Percentiles rank a stretch among this genome's conserved stretches.
phyloP scores from a whole-genome alignment of 2,888 invertebrate genomes.

The Chrysolina oricalcia region DNA sequence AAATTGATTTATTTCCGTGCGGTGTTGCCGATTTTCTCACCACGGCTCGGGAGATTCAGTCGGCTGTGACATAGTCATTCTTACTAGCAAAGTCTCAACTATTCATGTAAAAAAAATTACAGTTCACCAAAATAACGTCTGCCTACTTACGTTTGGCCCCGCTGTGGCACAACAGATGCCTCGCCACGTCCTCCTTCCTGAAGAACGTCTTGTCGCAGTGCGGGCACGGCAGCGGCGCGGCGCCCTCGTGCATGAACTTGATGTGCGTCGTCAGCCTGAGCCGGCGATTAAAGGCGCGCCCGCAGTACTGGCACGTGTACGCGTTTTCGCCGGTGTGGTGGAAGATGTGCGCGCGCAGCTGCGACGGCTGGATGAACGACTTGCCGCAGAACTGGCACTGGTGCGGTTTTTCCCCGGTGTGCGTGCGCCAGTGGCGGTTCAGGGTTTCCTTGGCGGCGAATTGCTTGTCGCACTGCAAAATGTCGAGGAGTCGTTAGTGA shows the following conservation, averaged over 20 bases:
- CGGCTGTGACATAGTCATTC: too few relatives aligned
- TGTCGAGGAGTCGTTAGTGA: too few relatives aligned
- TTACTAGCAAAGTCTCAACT: too few relatives aligned
- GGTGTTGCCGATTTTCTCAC: too few relatives aligned
- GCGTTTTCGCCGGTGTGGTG: constrained; percentile 83
- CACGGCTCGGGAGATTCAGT: too few relatives aligned
- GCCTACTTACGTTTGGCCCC: constrained; percentile 75
- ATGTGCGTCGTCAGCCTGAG: constrained; percentile 74
- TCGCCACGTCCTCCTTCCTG: constrained; percentile 77
- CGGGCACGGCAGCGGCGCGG: constrained; percentile 75
- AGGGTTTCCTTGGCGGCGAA: constrained; percentile 88
- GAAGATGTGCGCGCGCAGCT: constrained; percentile 85
- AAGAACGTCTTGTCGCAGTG: constrained; percentile 76
- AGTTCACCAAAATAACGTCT: neutral
- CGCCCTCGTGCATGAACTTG: constrained; percentile 77
- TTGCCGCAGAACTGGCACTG: constrained; percentile 81
- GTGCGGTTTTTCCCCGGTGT: constrained; percentile 77
- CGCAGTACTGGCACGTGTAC: constrained; percentile 78
- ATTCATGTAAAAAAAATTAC: too few relatives aligned
- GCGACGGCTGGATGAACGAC: constrained; percentile 87
- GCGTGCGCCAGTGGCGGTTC: constrained; percentile 70
- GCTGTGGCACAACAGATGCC: constrained; percentile 76
- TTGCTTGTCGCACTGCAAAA: constrained; percentile 80
- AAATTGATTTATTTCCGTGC: too few relatives aligned
- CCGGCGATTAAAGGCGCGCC: constrained; percentile 71